Evolutionary conservation across 2,888 invertebrate genomes (phyloP).

Genomic region (Athalia rosae): DNA sequence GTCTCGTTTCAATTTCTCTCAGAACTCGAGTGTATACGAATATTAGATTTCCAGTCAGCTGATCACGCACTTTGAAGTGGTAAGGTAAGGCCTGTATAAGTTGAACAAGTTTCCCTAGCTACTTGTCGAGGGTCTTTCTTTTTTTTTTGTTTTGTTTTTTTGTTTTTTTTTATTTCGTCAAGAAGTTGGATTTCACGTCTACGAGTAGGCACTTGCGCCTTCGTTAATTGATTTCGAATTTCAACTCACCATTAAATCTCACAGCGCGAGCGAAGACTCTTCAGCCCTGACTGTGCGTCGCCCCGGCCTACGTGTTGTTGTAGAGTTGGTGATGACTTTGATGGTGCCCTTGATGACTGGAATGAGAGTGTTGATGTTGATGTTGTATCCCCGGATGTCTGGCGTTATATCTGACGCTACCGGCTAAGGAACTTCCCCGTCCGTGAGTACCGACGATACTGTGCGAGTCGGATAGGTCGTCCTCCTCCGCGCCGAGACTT

Average conservation of each 20-base stretch:
- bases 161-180: too few relatives aligned
- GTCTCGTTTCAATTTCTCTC: too few relatives aligned
- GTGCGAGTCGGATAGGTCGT: constrained; percentile 67
- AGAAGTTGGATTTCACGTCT: neutral
- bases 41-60: too few relatives aligned
- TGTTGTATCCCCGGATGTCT: constrained; percentile 61
- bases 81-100: too few relatives aligned
- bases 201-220: neutral
- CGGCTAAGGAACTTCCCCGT: constrained; percentile 67
- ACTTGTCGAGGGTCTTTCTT: too few relatives aligned
- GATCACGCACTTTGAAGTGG: too few relatives aligned
- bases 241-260: constrained; percentile 39
- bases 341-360: constrained; percentile 64
- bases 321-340: constrained; percentile 69
- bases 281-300: constrained; percentile 3
- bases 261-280: constrained; percentile 40
- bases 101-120: too few relatives aligned
- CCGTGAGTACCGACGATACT: constrained; percentile 67
- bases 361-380: constrained; percentile 66
- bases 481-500: constrained; percentile 76
- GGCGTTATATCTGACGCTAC: constrained; percentile 68
- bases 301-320: constrained; percentile 67
- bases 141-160: too few relatives aligned
- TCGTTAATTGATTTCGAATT: neutral
- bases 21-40: too few relatives aligned